A percentile compares a stretch with the other conserved stretches of the same genome.
Conservation (phyloP, 2,888 invertebrate genomes). For the Agrotis clavis region DNA sequence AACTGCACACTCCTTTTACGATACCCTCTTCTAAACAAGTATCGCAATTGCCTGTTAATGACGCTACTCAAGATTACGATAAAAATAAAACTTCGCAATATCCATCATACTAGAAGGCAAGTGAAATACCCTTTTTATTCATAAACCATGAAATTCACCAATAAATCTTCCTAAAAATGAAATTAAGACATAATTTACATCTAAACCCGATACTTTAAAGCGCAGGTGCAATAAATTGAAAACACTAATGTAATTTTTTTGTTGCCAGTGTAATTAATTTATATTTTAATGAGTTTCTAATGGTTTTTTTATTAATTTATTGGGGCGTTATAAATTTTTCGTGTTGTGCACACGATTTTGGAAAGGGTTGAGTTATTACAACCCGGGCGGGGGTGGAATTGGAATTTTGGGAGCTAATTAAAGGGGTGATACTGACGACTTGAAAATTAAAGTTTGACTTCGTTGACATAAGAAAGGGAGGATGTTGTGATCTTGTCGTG, state of each 20-base stretch:
- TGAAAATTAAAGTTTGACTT: conserved; percentile 49
- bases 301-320: conserved; percentile 71
- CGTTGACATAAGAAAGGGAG: conserved; percentile 43
- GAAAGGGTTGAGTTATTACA: conserved; percentile 58
- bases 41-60: conserved; percentile 5
- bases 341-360: conserved; percentile 55
- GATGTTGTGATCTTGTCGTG: conserved; percentile 25
- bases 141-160: conserved; percentile 40
- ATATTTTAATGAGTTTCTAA: conserved; percentile 77
- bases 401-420: conserved; percentile 59
- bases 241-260: conserved; percentile 72
- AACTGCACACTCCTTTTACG: neutral
- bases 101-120: conserved; percentile 14
- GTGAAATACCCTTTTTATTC: conserved; percentile 33
- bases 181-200: conserved; percentile 64
- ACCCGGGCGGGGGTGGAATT: conserved; percentile 48
- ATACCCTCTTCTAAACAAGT: neutral
- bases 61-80: conserved; percentile 13
- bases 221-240: conserved; percentile 73
- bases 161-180: conserved; percentile 60
- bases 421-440: conserved; percentile 46
- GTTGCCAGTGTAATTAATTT: conserved; percentile 74
- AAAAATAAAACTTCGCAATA: conserved; percentile 13
- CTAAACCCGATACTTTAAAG: conserved; percentile 46
- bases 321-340: conserved; percentile 61